Percentiles rank a stretch among this genome's conserved stretches.
Evolutionary conservation across 2,888 invertebrate genomes (phyloP).

Genomic region (Phengaris arion): DNA sequence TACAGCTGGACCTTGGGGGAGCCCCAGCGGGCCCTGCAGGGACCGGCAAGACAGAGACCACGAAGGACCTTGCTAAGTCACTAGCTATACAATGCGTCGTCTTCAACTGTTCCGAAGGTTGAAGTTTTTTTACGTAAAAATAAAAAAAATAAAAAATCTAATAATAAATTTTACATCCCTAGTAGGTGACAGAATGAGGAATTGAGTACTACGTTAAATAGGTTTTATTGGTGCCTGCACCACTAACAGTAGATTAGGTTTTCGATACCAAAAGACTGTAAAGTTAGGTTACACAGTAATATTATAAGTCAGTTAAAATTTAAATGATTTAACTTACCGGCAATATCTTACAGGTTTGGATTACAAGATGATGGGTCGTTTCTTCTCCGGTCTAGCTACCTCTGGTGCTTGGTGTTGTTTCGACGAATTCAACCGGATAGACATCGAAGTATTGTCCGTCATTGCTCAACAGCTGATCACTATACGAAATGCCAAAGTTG

Average conservation of each 20-base stretch:
- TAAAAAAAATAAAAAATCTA: neutral
- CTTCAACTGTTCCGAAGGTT: constrained; percentile 93
- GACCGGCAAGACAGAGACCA: constrained; percentile 95
- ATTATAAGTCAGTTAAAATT: neutral
- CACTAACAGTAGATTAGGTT: too few relatives aligned
- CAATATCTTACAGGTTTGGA: constrained; percentile 64
- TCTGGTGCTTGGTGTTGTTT: constrained; percentile 96
- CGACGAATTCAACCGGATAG: constrained; percentile 94
- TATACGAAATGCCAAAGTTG: constrained; percentile 90
- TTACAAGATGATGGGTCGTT: constrained; percentile 93
- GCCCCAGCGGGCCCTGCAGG: constrained; percentile 93
- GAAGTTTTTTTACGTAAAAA: neutral
- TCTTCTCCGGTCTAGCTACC: constrained; percentile 93
- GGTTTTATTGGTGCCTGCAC: too few relatives aligned
- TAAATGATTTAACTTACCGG: neutral
- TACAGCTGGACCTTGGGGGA: constrained; percentile 92
- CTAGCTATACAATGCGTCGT: constrained; percentile 94
- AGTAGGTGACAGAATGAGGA: too few relatives aligned
- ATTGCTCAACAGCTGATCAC: constrained; percentile 94
- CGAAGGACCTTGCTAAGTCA: constrained; percentile 93
- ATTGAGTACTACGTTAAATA: too few relatives aligned
- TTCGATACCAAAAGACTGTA: too few relatives aligned
- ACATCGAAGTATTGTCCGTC: constrained; percentile 93
- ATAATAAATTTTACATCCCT: too few relatives aligned
- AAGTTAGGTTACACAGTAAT: neutral